Base-by-base conservation (phyloP, 2,888 invertebrate species). In the Tenthredo amoena region DNA sequence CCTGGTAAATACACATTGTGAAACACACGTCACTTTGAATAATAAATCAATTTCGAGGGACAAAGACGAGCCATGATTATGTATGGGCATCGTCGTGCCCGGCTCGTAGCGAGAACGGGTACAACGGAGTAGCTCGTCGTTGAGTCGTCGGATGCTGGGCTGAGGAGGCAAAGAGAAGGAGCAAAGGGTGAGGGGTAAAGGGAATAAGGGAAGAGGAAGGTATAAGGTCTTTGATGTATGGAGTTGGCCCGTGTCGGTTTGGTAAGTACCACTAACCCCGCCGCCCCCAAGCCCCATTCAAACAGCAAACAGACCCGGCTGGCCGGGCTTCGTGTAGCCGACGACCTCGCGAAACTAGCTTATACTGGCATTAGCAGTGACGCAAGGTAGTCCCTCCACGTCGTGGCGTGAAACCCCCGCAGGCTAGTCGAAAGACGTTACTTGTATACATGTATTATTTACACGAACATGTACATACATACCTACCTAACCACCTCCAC, bases 1-100 rank as follows among this genome's bases (percentile, higher is more conserved):
- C 79, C 71, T 93, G 92, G 93, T 92, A 93, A 93, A 93, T 93
- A 93, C 92, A 93, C 92, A 93, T 92, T 93, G 93, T 93, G 92
- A 92, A 93, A 93, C 93, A 93, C 92, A 93, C 93, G 92, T 92
- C 92, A 91, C 93, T 93, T 93, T 93, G 93, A 93, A 93, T 93
- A 93, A 93, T 93, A 93, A 93, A 93, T 93, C 93, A 93, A 93
- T 93, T 93, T 93, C 92, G 91, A 90, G 91, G 91, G 91, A 92
- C 93, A 93, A 93, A 93, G 93, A 92, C 92, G 91, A 90, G 89
- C 90, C 91, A 92, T 92, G 92, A 93, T 93, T 93, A 93, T 93
- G 93, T 91, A 93, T 93, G 91, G 92, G 90, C 91, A 91, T 91
- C 89, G 86, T 86, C 86, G 84, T 68, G 65, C 47, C 83, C 47